A percentile compares a stretch with the other conserved stretches of the same genome.
These are phyloP conservation scores for Busseola fusca DNA, from an alignment of 2,888 invertebrate genomes.

Conservation along the genomic window DNA sequence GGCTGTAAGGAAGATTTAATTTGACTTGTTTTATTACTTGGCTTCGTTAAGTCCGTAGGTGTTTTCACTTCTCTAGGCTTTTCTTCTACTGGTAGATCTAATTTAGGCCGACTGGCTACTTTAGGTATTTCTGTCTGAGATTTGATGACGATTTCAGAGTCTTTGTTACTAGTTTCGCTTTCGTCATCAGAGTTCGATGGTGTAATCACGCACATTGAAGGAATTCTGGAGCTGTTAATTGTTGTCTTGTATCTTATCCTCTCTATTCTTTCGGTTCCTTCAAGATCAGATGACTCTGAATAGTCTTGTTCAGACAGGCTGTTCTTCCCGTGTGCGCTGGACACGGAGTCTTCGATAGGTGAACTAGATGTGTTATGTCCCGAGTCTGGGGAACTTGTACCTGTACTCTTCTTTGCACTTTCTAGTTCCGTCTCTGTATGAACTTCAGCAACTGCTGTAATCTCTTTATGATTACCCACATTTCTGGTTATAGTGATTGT, in stretches of 20 bases:
- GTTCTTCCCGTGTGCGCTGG: slow-evolving; percentile 91
- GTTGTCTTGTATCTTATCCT: slow-evolving; percentile 95
- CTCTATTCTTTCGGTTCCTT: slow-evolving; percentile 96
- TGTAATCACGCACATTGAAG: slow-evolving; percentile 97
- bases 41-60: slow-evolving; percentile 67
- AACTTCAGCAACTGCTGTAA: slow-evolving; percentile 89
- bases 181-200: slow-evolving; percentile 96
- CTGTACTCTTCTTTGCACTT: slow-evolving; percentile 88
- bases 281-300: slow-evolving; percentile 95
- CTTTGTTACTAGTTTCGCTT: slow-evolving; percentile 86
- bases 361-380: slow-evolving; percentile 95
- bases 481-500: slow-evolving; percentile 83
- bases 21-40: slow-evolving; percentile 74
- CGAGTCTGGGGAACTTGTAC: slow-evolving; percentile 94
- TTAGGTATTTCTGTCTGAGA: slow-evolving; percentile 69
- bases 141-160: slow-evolving; percentile 67
- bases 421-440: slow-evolving; percentile 85
- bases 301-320: slow-evolving; percentile 94
- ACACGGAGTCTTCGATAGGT: slow-evolving; percentile 92
- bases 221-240: slow-evolving; percentile 95
- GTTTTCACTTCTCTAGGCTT: slow-evolving; percentile 74
- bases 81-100: slow-evolving; percentile 80
- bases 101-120: slow-evolving; percentile 77
- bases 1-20: slow-evolving; percentile 87
- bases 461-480: slow-evolving; percentile 85